Evolutionary conservation across 2,113 vertebrate genomes (phyloP).

Genomic region (Brachyhypopomus occidentalis): DNA sequence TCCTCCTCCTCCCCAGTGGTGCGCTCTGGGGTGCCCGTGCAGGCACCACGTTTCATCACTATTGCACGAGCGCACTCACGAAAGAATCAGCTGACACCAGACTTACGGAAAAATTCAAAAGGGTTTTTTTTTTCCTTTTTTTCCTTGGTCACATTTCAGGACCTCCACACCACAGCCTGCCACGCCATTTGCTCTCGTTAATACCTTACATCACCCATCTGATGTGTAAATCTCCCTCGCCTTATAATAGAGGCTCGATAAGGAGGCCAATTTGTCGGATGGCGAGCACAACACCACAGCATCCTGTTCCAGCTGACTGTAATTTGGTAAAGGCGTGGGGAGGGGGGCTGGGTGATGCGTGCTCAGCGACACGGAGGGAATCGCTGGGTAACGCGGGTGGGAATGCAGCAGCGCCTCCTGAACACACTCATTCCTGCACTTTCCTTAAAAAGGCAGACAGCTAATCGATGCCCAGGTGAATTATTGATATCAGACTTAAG

Average conservation of each 20-base stretch:
- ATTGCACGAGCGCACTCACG: conserved; percentile 40
- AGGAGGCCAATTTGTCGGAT: neutral
- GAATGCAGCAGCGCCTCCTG: conserved; percentile 30
- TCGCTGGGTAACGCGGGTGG: conserved; percentile 13
- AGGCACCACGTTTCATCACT: conserved; percentile 50
- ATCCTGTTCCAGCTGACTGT: neutral
- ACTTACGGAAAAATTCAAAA: conserved; percentile 23
- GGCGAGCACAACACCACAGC: neutral
- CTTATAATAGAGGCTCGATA: neutral
- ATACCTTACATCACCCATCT: conserved; percentile 20
- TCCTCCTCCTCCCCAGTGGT: conserved; percentile 27
- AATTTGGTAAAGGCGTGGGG: neutral
- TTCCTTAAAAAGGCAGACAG: conserved; percentile 74
- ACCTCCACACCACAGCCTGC: neutral
- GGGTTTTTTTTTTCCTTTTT: neutral
- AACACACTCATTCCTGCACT: conserved; percentile 31
- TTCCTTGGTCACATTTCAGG: conserved; percentile 32
- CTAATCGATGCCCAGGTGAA: conserved; percentile 80
- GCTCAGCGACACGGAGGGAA: conserved; percentile 3
- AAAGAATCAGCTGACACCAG: conserved; percentile 42
- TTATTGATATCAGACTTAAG: conserved; percentile 80
- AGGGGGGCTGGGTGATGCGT: neutral
- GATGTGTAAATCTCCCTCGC: conserved; percentile 15
- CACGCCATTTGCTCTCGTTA: neutral
- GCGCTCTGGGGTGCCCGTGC: conserved; percentile 12